Percentiles rank a stretch among this genome's conserved stretches.
These are phyloP conservation scores for Tubulanus polymorphus DNA, from an alignment of 2,888 invertebrate species.

Conservation along the genomic window DNA sequence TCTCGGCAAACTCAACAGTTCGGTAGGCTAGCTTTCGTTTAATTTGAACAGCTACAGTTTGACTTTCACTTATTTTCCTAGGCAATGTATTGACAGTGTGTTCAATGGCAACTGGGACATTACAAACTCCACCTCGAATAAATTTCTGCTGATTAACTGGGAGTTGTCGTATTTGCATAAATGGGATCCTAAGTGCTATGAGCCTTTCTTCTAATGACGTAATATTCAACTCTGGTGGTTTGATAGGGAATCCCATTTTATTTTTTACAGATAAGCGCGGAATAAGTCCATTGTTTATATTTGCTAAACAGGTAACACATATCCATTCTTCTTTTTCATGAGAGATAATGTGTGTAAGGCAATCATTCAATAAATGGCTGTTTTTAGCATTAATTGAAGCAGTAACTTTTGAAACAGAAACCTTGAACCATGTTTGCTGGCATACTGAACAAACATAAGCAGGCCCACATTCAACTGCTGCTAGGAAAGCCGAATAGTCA, in stretches of 20 bases:
- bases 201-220: conserved; percentile 41
- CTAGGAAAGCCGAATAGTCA: no score
- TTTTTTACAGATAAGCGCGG: conserved; percentile 16
- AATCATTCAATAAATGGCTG: not conserved
- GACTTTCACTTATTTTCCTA: conserved; percentile 13
- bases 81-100: conserved; percentile 25
- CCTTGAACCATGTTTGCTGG: not conserved
- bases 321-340: not conserved
- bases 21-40: conserved; percentile 11
- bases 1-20: conserved; percentile 14
- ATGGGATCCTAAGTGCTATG: conserved; percentile 39
- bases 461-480: no score
- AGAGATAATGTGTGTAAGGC: not conserved
- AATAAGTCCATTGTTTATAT: not conserved
- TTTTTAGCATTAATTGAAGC: no score
- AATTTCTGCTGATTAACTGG: conserved; percentile 26
- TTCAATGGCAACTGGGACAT: conserved; percentile 33
- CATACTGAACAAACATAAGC: not conserved
- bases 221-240: conserved; percentile 16
- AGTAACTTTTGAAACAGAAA: no score
- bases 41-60: conserved; percentile 2
- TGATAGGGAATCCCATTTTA: conserved; percentile 15
- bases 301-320: not conserved
- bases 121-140: conserved; percentile 31
- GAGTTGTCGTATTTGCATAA: conserved; percentile 44